These are phyloP conservation scores for Palythoa grandiflora DNA, from an alignment of 92 coral and sea anemone genomes.

Conservation along the genomic window DNA sequence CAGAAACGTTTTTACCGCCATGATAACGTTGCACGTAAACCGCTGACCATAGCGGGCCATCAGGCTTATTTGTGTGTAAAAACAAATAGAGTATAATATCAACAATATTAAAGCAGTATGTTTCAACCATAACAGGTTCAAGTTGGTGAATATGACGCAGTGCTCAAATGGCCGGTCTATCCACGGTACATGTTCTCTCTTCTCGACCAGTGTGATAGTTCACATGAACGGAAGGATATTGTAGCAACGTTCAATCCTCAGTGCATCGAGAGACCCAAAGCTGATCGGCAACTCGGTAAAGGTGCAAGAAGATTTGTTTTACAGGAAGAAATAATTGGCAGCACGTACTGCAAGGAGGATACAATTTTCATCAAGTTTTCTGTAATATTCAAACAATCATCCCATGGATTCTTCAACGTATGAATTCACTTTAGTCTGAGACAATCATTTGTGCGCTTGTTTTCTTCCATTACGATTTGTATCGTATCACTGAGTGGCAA, in stretches of 20 bases:
- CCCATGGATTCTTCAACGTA: constrained; percentile 75
- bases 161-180: constrained; percentile 91
- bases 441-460: too few relatives aligned
- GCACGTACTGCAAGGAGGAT: constrained; percentile 87
- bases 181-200: constrained; percentile 93
- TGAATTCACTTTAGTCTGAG: background rate
- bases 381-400: constrained; percentile 72
- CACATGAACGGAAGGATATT: constrained; percentile 80
- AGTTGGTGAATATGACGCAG: constrained; percentile 93
- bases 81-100: too few relatives aligned
- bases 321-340: constrained; percentile 82
- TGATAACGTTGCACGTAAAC: too few relatives aligned
- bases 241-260: constrained; percentile 96
- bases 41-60: too few relatives aligned
- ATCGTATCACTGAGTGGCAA: too few relatives aligned
- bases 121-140: constrained; percentile 68
- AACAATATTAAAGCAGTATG: background rate
- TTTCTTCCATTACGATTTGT: too few relatives aligned
- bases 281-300: constrained; percentile 96
- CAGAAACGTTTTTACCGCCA: too few relatives aligned
- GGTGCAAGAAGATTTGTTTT: constrained; percentile 96
- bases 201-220: constrained; percentile 85
- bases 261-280: constrained; percentile 86
- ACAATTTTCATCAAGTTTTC: constrained; percentile 82
- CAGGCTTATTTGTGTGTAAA: too few relatives aligned